Percentiles rank a stretch among this genome's conserved stretches.
Evolutionary conservation across 1,140 invertebrate genomes (phyloP).

Genomic region (Brevipalpus yothersi): DNA sequence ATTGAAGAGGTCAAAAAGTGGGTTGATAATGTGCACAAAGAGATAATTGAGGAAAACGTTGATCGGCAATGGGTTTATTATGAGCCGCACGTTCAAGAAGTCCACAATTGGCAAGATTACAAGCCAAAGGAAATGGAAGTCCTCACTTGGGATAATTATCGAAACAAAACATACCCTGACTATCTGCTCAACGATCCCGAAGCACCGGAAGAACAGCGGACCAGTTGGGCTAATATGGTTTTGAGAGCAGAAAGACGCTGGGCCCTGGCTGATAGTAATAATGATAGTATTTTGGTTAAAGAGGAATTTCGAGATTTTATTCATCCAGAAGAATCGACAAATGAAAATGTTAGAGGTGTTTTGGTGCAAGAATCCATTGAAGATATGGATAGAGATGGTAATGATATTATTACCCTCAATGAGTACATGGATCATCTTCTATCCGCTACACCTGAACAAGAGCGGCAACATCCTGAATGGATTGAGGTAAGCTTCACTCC

Average conservation of each 20-base stretch:
- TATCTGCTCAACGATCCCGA: slow-evolving; percentile 18
- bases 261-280: slow-evolving; percentile 41
- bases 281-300: slow-evolving; percentile 46
- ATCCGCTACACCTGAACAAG: slow-evolving; percentile 25
- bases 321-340: slow-evolving; percentile 67
- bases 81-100: slow-evolving; percentile 12
- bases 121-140: slow-evolving; percentile 50
- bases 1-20: slow-evolving; percentile 78
- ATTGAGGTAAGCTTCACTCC: background rate
- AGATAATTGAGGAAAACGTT: slow-evolving; percentile 62
- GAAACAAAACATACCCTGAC: slow-evolving; percentile 49
- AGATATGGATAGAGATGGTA: slow-evolving; percentile 88
- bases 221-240: slow-evolving; percentile 41
- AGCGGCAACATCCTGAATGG: slow-evolving; percentile 49
- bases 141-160: slow-evolving; percentile 65
- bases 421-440: slow-evolving; percentile 34
- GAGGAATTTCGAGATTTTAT: slow-evolving; percentile 77
- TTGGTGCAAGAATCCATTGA: slow-evolving; percentile 82
- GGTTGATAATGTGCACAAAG: slow-evolving; percentile 30
- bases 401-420: slow-evolving; percentile 39
- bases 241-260: slow-evolving; percentile 57
- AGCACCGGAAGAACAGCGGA: slow-evolving; percentile 4
- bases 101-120: slow-evolving; percentile 32
- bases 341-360: slow-evolving; percentile 53
- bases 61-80: slow-evolving; percentile 56